Evolutionary conservation across 2,888 invertebrate genomes (phyloP), one percentile per base, ranked within the genome.

Genomic region (Cheilosia scutellata): DNA sequence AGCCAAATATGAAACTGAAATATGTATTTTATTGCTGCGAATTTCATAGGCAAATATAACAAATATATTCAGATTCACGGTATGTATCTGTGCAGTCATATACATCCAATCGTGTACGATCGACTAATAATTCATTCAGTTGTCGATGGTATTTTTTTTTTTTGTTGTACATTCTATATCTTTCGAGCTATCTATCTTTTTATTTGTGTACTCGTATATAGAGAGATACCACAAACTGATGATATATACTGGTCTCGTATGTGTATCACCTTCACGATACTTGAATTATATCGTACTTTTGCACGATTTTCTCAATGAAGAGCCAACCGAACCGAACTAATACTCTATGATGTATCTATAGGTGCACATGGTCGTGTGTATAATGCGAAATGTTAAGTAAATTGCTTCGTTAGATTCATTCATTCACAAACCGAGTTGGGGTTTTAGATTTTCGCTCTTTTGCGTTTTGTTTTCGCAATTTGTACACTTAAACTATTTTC

Each of bases 301-400:
- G 83, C 83, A 84, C 83, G 63, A 84, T 84, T 83, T 84, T 79
- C 83, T 84, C 70, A 84, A 84, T 84, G 83, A 84, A 84, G 83
- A 84, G 29, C 53, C 79, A 79, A 83, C 66, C 40, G 20, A 68
- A 37, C 42, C 58, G 33, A 71, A 72, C 16, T 33, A 16, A 47
- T 20, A 47, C 47, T 20, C 16, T 47, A 20, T 40, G 27, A 5
- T 27, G 33, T n/a, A 49, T 13, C 47, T 49, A 47, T 47, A 70
- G 44, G n/a, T 47, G 33, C 42, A 53, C 58, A 29, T 37, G 11
- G 25, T 31, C 63, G 44, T 74, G 58, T 66, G 49, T 66, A 66
- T 65, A 75, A 65, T 40, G 63, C 63, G 63, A 65, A 75, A 57
- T 47, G 66, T 76, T 76, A 76, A 60, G 76, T 74, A 74, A 74